phyloP scores from a whole-genome alignment of 2,888 invertebrate genomes.

The Drosophila formosana region DNA sequence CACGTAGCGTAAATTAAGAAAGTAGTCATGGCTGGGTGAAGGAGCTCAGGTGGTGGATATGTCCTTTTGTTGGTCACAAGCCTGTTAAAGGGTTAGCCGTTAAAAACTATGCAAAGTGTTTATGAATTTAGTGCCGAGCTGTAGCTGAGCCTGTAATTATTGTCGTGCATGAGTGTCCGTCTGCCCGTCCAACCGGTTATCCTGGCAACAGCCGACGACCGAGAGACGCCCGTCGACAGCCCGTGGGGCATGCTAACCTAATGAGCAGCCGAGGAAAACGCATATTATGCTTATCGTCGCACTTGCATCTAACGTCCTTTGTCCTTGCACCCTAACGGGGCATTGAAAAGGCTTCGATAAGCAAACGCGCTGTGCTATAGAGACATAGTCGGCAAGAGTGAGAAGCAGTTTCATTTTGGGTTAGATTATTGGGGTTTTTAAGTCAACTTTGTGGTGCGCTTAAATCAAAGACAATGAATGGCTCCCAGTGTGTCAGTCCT shows the following conservation, averaged over 20 bases:
- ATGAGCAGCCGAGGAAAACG: constrained; percentile 81
- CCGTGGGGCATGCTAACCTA: constrained; percentile 60
- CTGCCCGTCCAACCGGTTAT: constrained; percentile 48
- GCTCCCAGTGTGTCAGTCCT: constrained; percentile 8
- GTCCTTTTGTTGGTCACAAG: constrained; percentile 71
- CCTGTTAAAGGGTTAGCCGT: constrained; percentile 53
- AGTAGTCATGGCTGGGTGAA: constrained; percentile 24
- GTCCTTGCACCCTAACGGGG: constrained; percentile 28
- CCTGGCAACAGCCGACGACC: constrained; percentile 26
- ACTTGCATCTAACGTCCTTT: constrained; percentile 69
- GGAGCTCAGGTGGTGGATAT: constrained; percentile 47
- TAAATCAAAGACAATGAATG: constrained; percentile 71
- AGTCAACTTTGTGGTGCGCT: constrained; percentile 63
- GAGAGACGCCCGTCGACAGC: constrained; percentile 4
- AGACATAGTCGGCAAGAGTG: background rate
- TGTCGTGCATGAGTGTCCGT: constrained; percentile 52
- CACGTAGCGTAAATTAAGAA: constrained; percentile 72
- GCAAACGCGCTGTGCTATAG: constrained; percentile 37
- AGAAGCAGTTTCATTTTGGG: constrained; percentile 27
- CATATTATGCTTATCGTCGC: constrained; percentile 76
- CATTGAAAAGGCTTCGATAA: constrained; percentile 74
- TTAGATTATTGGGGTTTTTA: constrained; percentile 59
- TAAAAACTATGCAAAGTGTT: constrained; percentile 81
- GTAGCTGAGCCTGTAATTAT: constrained; percentile 64
- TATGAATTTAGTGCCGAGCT: constrained; percentile 72